Evolutionary conservation across 2,113 vertebrate genomes (phyloP).

Genomic region (Laticauda laticaudata): DNA sequence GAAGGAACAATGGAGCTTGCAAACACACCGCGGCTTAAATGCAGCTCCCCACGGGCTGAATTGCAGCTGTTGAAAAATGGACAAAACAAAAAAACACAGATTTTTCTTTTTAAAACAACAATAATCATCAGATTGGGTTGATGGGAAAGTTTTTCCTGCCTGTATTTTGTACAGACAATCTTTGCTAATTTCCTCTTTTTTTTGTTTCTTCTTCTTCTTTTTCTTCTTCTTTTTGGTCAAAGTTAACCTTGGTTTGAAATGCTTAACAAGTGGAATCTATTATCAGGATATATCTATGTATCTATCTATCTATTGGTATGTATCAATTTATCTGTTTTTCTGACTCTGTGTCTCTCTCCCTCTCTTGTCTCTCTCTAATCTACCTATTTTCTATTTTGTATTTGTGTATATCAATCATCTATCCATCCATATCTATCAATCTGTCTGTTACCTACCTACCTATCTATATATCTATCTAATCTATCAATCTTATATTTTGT

Average conservation of each 20-base stretch:
- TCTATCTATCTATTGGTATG: fast-evolving
- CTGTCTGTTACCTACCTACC: too few species aligned
- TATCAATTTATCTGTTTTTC: too few species aligned
- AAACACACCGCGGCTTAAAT: not conserved
- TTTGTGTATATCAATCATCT: too few species aligned
- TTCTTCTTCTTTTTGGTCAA: too few species aligned
- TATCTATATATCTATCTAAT: too few species aligned
- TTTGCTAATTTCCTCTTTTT: not conserved
- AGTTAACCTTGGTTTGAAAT: not conserved
- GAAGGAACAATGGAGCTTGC: not conserved
- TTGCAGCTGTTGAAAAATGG: not conserved
- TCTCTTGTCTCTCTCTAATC: too few species aligned
- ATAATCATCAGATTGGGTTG: not conserved
- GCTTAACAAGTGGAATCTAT: not conserved
- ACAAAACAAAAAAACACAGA: not conserved
- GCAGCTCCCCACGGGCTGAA: fast-evolving
- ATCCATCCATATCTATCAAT: too few species aligned
- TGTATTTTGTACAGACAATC: not conserved
- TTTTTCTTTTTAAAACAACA: not conserved
- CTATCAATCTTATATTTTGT: too few species aligned
- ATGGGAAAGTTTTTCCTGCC: not conserved
- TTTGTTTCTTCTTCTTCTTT: too few species aligned
- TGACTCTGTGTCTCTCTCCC: too few species aligned
- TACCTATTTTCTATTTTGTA: too few species aligned
- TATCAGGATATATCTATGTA: too few species aligned